Percentiles rank a stretch among this genome's conserved stretches.
These are phyloP conservation scores for Crocuta crocuta DNA, from an alignment of 2,113 vertebrate species.

Conservation along the genomic window DNA sequence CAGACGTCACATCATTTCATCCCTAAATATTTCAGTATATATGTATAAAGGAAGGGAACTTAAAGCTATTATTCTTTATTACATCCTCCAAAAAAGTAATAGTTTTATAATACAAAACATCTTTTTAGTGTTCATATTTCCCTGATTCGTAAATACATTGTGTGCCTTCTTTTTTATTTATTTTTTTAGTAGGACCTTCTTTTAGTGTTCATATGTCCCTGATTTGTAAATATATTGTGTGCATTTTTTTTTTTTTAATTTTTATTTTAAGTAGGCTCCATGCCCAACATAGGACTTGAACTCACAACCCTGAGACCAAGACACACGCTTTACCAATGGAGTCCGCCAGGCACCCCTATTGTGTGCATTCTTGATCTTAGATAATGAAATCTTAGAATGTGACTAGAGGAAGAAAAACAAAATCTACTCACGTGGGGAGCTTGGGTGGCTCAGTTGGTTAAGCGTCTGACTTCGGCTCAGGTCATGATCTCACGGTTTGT, in stretches of 20 bases:
- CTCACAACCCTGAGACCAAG: too few relatives aligned
- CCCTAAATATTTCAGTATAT: background rate
- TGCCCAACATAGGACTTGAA: too few relatives aligned
- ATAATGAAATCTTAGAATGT: slow-evolving; percentile 9
- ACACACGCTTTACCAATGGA: too few relatives aligned
- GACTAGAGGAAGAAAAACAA: background rate
- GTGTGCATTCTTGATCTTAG: background rate
- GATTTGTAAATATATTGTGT: background rate
- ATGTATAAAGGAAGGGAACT: background rate
- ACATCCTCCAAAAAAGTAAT: background rate
- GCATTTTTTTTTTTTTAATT: background rate
- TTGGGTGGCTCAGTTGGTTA: too few relatives aligned
- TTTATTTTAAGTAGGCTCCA: too few relatives aligned
- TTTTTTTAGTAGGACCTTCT: too few relatives aligned
- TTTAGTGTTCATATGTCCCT: background rate
- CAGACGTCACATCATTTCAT: background rate
- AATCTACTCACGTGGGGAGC: background rate
- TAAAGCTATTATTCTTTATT: background rate
- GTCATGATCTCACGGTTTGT: too few relatives aligned
- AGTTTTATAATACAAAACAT: background rate
- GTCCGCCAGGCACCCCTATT: background rate
- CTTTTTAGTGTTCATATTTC: background rate
- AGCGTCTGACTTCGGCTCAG: too few relatives aligned
- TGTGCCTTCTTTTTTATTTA: background rate
- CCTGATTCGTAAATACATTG: background rate